These are phyloP conservation scores for Ruditapes philippinarum DNA, from an alignment of 1,140 invertebrate genomes.

Conservation along the genomic window DNA sequence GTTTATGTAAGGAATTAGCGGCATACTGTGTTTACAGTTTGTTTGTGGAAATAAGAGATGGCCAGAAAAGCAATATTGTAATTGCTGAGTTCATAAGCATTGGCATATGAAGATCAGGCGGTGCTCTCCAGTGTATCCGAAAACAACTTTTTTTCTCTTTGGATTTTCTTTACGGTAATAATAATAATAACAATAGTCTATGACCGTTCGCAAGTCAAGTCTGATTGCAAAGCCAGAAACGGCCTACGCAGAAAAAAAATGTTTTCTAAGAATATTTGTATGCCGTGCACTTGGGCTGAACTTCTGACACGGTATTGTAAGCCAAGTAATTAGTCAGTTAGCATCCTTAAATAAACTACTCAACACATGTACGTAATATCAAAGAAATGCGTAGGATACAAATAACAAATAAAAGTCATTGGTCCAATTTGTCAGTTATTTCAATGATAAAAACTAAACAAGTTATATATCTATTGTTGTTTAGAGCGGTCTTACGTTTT, in stretches of 20 bases:
- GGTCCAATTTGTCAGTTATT: too few relatives aligned
- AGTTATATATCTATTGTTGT: too few relatives aligned
- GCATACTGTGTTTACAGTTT: not conserved
- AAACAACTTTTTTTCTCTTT: not conserved
- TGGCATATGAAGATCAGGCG: not conserved
- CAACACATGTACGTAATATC: not conserved
- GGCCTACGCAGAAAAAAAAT: not conserved
- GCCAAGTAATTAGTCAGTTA: not conserved
- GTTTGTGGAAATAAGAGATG: not conserved
- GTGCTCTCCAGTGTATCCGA: not conserved
- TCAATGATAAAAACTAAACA: too few relatives aligned
- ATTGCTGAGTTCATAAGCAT: not conserved
- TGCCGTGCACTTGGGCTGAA: not conserved
- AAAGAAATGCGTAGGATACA: not conserved
- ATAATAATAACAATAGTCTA: not conserved
- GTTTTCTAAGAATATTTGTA: not conserved
- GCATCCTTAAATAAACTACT: not conserved
- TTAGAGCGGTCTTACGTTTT: too few relatives aligned
- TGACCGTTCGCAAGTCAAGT: not conserved
- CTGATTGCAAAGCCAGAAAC: conserved; percentile 4
- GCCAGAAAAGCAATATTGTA: not conserved
- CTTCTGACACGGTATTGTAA: not conserved
- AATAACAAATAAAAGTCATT: too few relatives aligned
- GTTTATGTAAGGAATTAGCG: conserved; percentile 5
- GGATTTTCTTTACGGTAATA: not conserved